phyloP scores from a whole-genome alignment of 2,797 vertebrate genomes.

The Paguma larvata region DNA sequence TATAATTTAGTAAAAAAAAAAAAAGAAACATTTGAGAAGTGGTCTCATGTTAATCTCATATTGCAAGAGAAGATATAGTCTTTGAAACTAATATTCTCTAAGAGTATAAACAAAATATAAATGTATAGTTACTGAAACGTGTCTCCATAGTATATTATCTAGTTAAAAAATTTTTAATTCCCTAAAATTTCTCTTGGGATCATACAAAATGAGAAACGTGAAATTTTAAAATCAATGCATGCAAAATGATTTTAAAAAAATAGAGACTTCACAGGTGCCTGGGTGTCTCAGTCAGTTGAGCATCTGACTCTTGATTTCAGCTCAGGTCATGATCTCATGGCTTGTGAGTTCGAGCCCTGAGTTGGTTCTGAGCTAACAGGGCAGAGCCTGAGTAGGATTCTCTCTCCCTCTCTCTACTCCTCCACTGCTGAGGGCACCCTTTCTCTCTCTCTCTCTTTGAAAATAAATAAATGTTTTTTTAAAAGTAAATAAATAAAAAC shows the following conservation, averaged over 20 bases:
- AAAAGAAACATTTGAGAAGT: conserved; percentile 36
- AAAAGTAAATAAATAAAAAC: too few relatives aligned
- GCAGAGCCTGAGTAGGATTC: too few relatives aligned
- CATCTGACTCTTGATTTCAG: too few relatives aligned
- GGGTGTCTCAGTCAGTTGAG: too few relatives aligned
- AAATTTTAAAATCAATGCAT: not conserved
- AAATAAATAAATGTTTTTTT: too few relatives aligned
- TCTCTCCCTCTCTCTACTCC: too few relatives aligned
- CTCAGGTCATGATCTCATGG: too few relatives aligned
- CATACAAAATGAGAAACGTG: not conserved
- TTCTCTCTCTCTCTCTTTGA: too few relatives aligned
- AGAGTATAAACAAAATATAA: not conserved
- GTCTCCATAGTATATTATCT: not conserved
- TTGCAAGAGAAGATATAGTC: not conserved
- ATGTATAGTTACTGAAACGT: not conserved
- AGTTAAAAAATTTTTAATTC: not conserved
- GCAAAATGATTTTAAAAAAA: not conserved
- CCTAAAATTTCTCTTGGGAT: not conserved
- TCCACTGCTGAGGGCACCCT: too few relatives aligned
- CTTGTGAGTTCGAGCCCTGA: too few relatives aligned
- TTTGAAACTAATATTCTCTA: not conserved
- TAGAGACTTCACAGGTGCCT: too few relatives aligned
- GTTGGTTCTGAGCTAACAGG: too few relatives aligned
- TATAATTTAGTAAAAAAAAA: not conserved
- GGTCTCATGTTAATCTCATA: not conserved